Conservation (phyloP, 2,113 vertebrate genomes). For the Tragelaphus scriptus region DNA sequence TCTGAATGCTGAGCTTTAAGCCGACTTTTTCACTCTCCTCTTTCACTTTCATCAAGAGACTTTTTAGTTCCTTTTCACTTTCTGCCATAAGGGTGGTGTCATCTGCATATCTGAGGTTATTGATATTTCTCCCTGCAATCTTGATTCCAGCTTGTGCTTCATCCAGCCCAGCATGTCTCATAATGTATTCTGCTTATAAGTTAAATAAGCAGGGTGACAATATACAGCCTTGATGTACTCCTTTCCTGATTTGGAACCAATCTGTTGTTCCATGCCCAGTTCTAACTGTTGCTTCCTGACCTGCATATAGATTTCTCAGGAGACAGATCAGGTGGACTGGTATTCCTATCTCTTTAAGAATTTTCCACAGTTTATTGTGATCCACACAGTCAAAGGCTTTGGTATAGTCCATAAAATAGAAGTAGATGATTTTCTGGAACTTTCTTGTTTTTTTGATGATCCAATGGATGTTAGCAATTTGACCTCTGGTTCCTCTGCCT, state of each 20-base stretch:
- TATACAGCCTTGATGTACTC: background rate
- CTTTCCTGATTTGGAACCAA: background rate
- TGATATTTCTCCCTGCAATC: background rate
- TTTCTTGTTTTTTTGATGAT: background rate
- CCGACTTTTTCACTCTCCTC: background rate
- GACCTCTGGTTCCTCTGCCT: background rate
- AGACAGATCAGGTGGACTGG: background rate
- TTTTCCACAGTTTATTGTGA: background rate
- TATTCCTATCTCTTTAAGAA: background rate
- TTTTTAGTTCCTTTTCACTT: background rate
- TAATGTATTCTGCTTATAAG: background rate
- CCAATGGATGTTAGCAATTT: background rate
- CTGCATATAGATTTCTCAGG: background rate
- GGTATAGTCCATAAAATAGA: background rate
- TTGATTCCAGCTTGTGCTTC: background rate
- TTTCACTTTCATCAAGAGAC: background rate
- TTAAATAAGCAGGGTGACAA: background rate
- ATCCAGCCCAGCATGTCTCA: background rate
- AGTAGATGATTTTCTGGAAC: background rate
- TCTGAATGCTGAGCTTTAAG: background rate
- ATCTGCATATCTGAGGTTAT: background rate
- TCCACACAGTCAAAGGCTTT: background rate
- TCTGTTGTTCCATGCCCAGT: background rate
- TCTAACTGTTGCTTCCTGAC: background rate
- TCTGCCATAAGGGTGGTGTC: background rate